Base-by-base conservation (phyloP, 2,113 vertebrate species). In the Sapayoa aenigma region DNA sequence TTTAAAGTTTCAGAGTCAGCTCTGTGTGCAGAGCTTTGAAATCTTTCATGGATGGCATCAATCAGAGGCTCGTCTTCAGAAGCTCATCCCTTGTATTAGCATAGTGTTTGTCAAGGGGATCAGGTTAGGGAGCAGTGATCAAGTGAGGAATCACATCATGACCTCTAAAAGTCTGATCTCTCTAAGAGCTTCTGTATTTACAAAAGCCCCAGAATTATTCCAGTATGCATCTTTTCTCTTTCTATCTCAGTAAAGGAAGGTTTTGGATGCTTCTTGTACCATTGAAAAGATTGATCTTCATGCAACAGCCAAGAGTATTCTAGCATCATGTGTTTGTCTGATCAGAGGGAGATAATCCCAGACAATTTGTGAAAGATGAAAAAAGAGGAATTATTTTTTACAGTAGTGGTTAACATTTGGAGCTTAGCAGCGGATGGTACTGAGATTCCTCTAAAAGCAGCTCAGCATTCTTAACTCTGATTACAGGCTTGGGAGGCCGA, bases 371-470 rank as follows among this genome's bases (percentile, higher is more conserved):
- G n/a, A 73, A 80, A 89, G 46, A 39, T 39, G 50, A 74, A 86
- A 46, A 85, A 94, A 62, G 30, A 28, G n/a, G 59, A 88, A 68
- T 31, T 90, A 24, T 86, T 80, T 95, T 93, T 90, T 93, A 88
- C 55, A 46, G 90, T 84, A 85, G 86, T 90, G 56, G 55, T 75
- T 93, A 76, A 46, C 35, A 59, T 95, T 80, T 72, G 60, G 60
- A 84, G 30, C 49, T 93, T 83, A 78, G 41, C 0, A 0, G 44
- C 72, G 84, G 47, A 77, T 84, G 65, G 84, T 87, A 84, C 89
- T 72, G 81, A n/a, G 60, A 87, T 72, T 89, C 52, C 52, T 94
- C 77, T 87, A 91, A 87, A 92, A 87, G 65, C 27, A 81, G 80
- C 52, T 91, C 86, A 92, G 42, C 65, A 53, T 37, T 92, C 56